Evolutionary conservation across 2,113 vertebrate genomes (phyloP), one percentile per base, ranked within the genome.

Genomic region (Eudyptes chrysolophus): DNA sequence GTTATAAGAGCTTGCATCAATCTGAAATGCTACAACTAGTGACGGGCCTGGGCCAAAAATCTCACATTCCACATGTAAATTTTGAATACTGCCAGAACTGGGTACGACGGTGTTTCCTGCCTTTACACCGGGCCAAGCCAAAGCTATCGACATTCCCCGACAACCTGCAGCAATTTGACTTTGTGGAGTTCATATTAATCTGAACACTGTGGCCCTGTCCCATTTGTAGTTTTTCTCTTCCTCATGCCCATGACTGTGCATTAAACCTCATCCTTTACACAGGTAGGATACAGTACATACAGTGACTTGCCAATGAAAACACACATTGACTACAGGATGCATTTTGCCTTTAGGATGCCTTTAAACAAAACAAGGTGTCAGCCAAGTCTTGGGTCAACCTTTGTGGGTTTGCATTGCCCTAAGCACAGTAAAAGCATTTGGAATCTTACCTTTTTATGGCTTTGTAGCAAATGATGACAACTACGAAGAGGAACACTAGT

Each of bases 391-490:
- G 57, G 21, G 17, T 71, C 58, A 84, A 29, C 26, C n/a, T 91
- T 55, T 95, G 52, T 55, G 70, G 42, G 70, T 7, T 17, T 92
- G 38, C 32, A 34, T 5, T 77, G 38, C 9, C 13, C 55, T 78
- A 66, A 70, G 16, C 24, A 77, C 44, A 84, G 15, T 34, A 60
- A 62, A 79, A 85, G 40, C n/a, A 91, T 57, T 38, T 65, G 32
- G 44, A 68, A 22, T 70, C 98, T 98, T 98, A 99, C 99, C 99
- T 99, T 98, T 99, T 99, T 97, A 99, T 99, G 98, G 99, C 99
- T 98, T 99, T 99, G 99, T 99, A 99, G 98, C 99, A 99, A 98
- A 99, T 99, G 98, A 99, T 99, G 98, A 99, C 98, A 92, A 99
- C 98, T 97, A 99, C 97, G 36, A 99, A 98, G 92, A 99, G 99